Base-by-base conservation (phyloP, 1,140 invertebrate species). In the Phortica variegata region DNA sequence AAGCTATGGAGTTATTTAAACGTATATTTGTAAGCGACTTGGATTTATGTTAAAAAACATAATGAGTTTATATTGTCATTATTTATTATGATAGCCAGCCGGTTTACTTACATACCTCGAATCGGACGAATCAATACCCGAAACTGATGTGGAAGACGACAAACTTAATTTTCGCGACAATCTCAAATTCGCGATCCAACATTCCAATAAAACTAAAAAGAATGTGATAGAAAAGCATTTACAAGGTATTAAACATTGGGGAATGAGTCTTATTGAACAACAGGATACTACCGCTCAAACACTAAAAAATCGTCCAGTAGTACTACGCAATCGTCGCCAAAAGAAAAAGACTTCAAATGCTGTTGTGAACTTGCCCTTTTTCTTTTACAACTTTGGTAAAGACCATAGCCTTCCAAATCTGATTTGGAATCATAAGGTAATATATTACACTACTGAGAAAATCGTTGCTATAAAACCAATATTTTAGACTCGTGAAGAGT, bases 361-460 rank as follows among this genome's bases (percentile, higher is more conserved):
- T 7, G 49, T 76, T 43, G 56, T 76, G 12, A 99, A 99, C 81
- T 94, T 93, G 89, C 82, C 84, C 19, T 80, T 95, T 41, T 97
- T 99, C 79, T 98, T 96, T 77, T 95, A 95, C 72, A 90, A 95
- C 75, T 99, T 99, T 78, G 86, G 86, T 71, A 84, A 88, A 73
- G 95, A 99, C 80, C 96, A 99, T 77, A 86, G 91, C 20, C 82
- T 95, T 73, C 92, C 97, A 4, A 97, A 99, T 80, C 82, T 99
- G 6, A 97, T 99, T 61, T 99, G 97, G 97, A 99, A 99, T 80
- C 94, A 95, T 68, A 96, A 95, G 77, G 90, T 62, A 29, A 17
- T n/a, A 19, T 3, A 10, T 0, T 3, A 23, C 6, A 15, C 13
- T n/a, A 34, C 13, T 29, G 12, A 29, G 26, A 54, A 51, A 23